Base-by-base conservation (phyloP, 2,888 invertebrate species). In the Nephrotoma guestfalica region DNA sequence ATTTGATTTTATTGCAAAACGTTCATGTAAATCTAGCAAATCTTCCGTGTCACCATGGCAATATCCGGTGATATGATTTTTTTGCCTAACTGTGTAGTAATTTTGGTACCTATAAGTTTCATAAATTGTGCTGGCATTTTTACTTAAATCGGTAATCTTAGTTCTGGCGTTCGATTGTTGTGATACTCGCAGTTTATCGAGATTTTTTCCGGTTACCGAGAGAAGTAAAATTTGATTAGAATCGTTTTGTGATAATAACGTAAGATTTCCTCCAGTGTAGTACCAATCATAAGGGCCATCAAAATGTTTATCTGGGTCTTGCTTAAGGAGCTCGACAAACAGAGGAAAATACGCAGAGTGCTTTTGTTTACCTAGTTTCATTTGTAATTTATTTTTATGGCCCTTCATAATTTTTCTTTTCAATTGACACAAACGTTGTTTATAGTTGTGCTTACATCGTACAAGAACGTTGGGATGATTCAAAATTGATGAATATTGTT, bases 241-340 rank as follows among this genome's bases (percentile, higher is more conserved):
- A 71, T 71, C 9, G 9, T 71, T 9, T 41, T n/a, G n/a, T 41
- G 41, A 6, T 42, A 86, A n/a, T 4, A 30, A 30, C 7, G 83
- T 57, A 2, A 91, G 87, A 88, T 90, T 91, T 7, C 91, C 91
- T 2, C 90, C 90, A 0, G 90, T 90, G 87, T 90, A 91, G 83
- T 91, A 91, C 87, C 90, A 91, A 87, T 91, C 91, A 84, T 90
- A 91, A 83, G 89, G 89, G 4, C 89, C 89, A 11, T 88, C 88
- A 86, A 91, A 91, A 84, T 88, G 90, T 0, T 89, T 86, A 88
- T 90, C 90, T 0, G 89, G 89, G 87, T 89, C 86, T 15, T 85
- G n/a, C 86, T 89, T 88, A 6, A 88, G 41, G 0, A 89, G 87
- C 83, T 89, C 88, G 0, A 89, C 89, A 71, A 89, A 88, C 6